phyloP scores from a whole-genome alignment of 2,888 invertebrate genomes.

The Temnothorax unifasciatus region DNA sequence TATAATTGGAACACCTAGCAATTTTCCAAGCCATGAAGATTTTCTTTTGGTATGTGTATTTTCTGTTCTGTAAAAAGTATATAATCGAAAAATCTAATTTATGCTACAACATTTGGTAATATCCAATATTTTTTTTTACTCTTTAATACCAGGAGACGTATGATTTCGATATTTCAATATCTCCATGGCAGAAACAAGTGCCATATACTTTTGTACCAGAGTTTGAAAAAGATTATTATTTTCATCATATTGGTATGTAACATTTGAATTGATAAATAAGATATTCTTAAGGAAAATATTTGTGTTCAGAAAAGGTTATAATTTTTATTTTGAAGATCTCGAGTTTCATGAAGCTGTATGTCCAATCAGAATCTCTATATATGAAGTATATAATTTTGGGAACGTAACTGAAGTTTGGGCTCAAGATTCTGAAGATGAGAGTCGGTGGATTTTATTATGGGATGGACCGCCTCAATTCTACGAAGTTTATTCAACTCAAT shows the following conservation, averaged over 20 bases:
- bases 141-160: no score
- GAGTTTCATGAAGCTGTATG: neutral
- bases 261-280: neutral
- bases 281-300: neutral
- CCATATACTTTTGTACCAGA: no score
- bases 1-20: no score
- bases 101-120: no score
- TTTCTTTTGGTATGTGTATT: no score
- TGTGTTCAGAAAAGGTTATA: neutral
- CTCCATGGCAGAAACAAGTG: no score
- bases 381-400: neutral
- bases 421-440: neutral
- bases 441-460: neutral
- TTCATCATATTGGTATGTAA: neutral
- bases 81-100: no score
- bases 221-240: accelerated
- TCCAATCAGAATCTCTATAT: neutral
- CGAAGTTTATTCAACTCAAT: no score
- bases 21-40: no score
- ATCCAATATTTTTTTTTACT: no score
- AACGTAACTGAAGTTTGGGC: neutral
- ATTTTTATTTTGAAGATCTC: neutral
- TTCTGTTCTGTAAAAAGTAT: no score
- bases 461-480: neutral
- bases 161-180: no score